Evolutionary conservation across 2,797 vertebrate genomes (phyloP).

Genomic region (Alauda arvensis): DNA sequence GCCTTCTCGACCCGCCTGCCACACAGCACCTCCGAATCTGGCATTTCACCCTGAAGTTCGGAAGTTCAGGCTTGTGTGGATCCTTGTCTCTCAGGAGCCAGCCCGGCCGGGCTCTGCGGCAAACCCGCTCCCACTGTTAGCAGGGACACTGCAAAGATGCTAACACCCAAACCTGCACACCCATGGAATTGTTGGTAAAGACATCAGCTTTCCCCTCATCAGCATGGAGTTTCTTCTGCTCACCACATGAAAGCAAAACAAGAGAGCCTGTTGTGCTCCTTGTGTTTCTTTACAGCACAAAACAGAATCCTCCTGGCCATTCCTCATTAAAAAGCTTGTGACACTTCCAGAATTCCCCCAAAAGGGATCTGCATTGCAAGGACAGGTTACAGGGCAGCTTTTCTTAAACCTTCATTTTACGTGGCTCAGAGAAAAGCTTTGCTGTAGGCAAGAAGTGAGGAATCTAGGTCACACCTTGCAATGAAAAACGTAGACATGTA

Average conservation of each 20-base stretch:
- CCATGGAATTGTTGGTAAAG: neutral
- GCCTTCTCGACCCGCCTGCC: neutral
- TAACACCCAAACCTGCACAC: neutral
- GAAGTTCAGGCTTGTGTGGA: neutral
- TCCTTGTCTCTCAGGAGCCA: neutral
- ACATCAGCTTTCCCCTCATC: neutral
- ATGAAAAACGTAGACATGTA: neutral
- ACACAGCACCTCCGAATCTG: neutral
- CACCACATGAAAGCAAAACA: neutral
- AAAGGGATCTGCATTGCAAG: neutral
- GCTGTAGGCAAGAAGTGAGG: neutral
- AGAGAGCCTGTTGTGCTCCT: neutral
- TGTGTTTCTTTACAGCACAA: neutral
- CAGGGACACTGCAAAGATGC: rapidly evolving
- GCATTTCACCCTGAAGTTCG: neutral
- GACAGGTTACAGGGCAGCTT: neutral
- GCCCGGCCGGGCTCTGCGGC: too few relatives aligned
- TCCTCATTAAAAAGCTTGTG: neutral
- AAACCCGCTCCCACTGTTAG: neutral
- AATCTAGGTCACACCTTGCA: neutral
- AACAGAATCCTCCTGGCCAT: neutral
- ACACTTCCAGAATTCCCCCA: neutral
- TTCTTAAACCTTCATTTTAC: neutral
- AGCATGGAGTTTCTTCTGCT: neutral
- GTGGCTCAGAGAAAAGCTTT: neutral